phyloP scores from a whole-genome alignment of 2,113 vertebrate species.

The Hemiscyllium ocellatum region DNA sequence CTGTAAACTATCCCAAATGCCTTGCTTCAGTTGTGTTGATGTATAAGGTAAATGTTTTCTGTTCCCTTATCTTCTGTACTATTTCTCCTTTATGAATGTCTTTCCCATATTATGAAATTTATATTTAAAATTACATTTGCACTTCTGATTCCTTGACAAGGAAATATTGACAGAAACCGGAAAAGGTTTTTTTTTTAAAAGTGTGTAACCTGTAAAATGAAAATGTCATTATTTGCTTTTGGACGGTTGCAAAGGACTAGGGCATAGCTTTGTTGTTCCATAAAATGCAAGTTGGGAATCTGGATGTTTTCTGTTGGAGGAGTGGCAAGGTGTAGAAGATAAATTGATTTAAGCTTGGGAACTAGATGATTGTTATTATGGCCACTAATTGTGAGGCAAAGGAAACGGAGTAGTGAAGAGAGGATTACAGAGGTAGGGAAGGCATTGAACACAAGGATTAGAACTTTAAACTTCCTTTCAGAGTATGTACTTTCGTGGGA shows the following conservation, averaged over 20 bases:
- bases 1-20: not conserved
- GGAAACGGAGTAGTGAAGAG: not conserved
- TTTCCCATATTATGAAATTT: not conserved
- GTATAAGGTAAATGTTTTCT: not conserved
- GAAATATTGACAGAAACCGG: not conserved
- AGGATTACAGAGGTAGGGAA: not conserved
- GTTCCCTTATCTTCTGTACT: not conserved
- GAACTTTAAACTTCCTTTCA: not conserved
- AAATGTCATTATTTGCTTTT: not conserved
- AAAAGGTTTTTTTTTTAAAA: not conserved
- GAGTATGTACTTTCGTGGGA: no score
- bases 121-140: not conserved
- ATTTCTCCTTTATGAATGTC: not conserved
- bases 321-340: not conserved
- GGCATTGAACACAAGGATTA: not conserved
- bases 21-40: constrained; percentile 19
- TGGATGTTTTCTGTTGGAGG: not conserved
- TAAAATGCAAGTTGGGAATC: not conserved
- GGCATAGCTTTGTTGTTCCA: not conserved
- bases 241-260: not conserved
- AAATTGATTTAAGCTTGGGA: not conserved
- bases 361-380: not conserved
- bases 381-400: not conserved
- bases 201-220: not conserved
- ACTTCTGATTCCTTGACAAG: not conserved